These are phyloP conservation scores for Aleiodes sp. DNA, from an alignment of 1,140 invertebrate genomes.

Conservation along the genomic window DNA sequence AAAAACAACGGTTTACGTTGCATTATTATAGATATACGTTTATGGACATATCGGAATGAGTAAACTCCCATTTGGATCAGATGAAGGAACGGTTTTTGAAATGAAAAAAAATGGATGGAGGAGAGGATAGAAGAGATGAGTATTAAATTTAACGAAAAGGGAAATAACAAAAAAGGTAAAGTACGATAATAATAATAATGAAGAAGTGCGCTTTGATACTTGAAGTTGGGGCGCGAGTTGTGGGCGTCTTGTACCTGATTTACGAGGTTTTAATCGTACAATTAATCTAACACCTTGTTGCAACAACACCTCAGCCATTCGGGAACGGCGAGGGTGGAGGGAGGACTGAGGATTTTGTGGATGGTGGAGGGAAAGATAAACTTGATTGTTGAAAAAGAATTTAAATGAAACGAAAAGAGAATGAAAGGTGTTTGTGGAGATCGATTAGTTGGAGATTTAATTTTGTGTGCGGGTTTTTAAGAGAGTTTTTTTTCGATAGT, in stretches of 20 bases:
- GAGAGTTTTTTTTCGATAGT: too few relatives aligned
- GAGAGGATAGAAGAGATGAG: conserved; percentile 34
- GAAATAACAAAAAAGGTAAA: conserved; percentile 11
- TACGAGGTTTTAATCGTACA: conserved; percentile 64
- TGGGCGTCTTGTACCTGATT: conserved; percentile 60
- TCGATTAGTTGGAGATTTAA: too few relatives aligned
- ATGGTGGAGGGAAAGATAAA: neutral
- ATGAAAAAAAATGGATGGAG: conserved; percentile 22
- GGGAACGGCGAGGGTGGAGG: neutral
- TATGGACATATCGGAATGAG: conserved; percentile 30
- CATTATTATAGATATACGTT: conserved; percentile 27
- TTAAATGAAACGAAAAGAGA: neutral
- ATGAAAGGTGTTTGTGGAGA: too few relatives aligned
- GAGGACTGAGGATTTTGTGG: neutral
- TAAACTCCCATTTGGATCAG: conserved; percentile 26
- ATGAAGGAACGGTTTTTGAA: conserved; percentile 14
- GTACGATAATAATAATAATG: neutral
- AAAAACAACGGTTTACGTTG: conserved; percentile 17
- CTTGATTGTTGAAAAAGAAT: neutral
- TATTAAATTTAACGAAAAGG: neutral
- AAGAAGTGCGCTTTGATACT: neutral
- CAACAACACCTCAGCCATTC: conserved; percentile 57
- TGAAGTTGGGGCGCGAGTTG: conserved; percentile 41
- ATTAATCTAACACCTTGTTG: conserved; percentile 66
- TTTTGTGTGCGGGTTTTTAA: too few relatives aligned